A percentile compares a stretch with the other conserved stretches of the same genome.
Conservation (phyloP, 1,140 invertebrate species). For the Drosophila quadrilineata region DNA sequence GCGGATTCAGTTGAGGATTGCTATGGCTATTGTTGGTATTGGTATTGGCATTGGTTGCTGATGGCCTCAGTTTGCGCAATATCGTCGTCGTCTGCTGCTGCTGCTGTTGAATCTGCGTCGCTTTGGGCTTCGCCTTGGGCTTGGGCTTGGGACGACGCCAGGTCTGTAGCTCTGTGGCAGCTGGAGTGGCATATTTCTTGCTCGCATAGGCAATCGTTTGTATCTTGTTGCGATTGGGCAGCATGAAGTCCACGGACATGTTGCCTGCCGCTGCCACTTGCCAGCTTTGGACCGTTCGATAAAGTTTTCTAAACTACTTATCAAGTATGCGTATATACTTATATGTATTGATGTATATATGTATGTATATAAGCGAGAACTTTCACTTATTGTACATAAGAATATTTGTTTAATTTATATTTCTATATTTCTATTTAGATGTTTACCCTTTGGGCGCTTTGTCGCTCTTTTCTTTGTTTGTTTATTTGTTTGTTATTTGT, state of each 20-base stretch:
- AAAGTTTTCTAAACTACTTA: constrained; percentile 48
- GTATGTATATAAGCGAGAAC: too few species aligned
- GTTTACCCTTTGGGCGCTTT: constrained; percentile 30
- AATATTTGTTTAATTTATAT: too few species aligned
- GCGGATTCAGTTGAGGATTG: background rate
- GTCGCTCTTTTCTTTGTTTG: constrained; percentile 24
- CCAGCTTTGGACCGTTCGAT: constrained; percentile 52
- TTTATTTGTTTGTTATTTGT: constrained; percentile 18
- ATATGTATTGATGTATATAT: background rate
- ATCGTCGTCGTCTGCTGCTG: constrained; percentile 37
- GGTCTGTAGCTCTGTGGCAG: constrained; percentile 21
- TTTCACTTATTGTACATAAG: too few species aligned
- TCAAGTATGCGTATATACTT: constrained; percentile 5
- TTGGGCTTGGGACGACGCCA: constrained; percentile 51
- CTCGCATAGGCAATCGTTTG: constrained; percentile 73
- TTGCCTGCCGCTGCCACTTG: constrained; percentile 54
- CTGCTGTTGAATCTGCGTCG: constrained; percentile 14
- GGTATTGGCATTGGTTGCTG: background rate
- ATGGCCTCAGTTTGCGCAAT: constrained; percentile 48
- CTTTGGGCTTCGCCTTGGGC: constrained; percentile 27
- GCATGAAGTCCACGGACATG: constrained; percentile 74
- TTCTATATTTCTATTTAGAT: background rate
- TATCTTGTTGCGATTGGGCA: constrained; percentile 76
- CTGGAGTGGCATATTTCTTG: constrained; percentile 63
- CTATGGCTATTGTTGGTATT: background rate